These are phyloP conservation scores for Podarcis cretensis DNA, from an alignment of 2,113 vertebrate species.

Conservation along the genomic window DNA sequence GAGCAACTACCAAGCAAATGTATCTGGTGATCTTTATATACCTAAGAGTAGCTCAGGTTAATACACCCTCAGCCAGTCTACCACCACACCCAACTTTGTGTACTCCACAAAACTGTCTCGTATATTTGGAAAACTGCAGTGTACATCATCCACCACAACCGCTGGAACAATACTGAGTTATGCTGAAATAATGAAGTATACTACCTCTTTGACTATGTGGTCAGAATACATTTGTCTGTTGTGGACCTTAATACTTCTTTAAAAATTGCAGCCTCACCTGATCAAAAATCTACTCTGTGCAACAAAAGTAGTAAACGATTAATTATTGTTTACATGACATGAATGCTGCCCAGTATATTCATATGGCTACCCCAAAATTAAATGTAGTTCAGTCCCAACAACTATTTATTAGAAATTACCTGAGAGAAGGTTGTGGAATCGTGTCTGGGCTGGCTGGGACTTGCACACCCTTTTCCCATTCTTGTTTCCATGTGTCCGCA, in stretches of 20 bases:
- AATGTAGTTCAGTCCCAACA: neutral
- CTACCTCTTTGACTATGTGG: neutral
- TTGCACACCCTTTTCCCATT: constrained; percentile 99
- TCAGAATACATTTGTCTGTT: neutral
- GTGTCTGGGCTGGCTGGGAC: constrained; percentile 92
- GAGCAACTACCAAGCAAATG: neutral
- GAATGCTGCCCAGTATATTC: neutral
- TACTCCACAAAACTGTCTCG: no score
- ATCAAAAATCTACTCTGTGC: neutral
- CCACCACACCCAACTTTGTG: no score
- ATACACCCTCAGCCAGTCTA: no score
- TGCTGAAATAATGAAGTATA: no score
- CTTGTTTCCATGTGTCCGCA: constrained; percentile 94
- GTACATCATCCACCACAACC: no score
- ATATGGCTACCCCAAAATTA: neutral
- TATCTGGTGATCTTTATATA: neutral
- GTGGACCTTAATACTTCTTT: neutral
- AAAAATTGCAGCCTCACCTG: neutral
- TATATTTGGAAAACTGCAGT: no score
- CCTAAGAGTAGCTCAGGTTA: neutral
- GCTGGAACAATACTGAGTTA: no score
- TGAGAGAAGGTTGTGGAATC: constrained; percentile 89
- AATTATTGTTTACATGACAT: neutral
- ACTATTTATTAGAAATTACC: constrained; percentile 66
- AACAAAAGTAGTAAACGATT: neutral